Conservation (phyloP, 2,888 invertebrate species). For the Pocota personata region DNA sequence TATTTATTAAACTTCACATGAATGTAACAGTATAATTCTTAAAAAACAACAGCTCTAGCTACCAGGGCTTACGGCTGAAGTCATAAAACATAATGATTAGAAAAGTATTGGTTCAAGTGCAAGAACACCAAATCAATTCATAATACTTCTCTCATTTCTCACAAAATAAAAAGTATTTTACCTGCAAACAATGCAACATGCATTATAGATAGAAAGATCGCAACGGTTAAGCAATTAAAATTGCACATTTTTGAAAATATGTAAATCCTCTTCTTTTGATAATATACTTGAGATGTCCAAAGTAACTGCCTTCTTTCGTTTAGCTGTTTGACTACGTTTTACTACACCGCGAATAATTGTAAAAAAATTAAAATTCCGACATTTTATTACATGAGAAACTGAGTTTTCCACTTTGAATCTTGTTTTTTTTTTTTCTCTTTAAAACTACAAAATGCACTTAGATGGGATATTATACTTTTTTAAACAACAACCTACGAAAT, state of each 20-base stretch:
- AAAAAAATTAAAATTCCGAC: slow-evolving; percentile 2
- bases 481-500: not conserved
- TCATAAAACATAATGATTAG: too few relatives aligned
- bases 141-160: too few relatives aligned
- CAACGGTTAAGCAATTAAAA: slow-evolving; percentile 17
- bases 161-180: slow-evolving; percentile 26
- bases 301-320: not conserved
- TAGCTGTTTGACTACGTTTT: not conserved
- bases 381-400: slow-evolving; percentile 15
- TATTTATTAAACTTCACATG: too few relatives aligned
- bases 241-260: slow-evolving; percentile 31
- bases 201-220: slow-evolving; percentile 21
- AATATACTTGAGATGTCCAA: not conserved
- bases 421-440: not conserved
- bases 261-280: not conserved
- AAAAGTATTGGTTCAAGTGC: too few relatives aligned
- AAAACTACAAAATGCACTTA: not conserved
- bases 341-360: not conserved
- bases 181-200: slow-evolving; percentile 45
- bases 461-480: not conserved
- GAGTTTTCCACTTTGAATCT: not conserved
- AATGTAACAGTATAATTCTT: too few relatives aligned
- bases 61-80: too few relatives aligned
- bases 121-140: too few relatives aligned
- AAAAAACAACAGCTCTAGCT: too few relatives aligned